phyloP scores from a whole-genome alignment of 1,140 invertebrate genomes.

The Hyles euphorbiae region DNA sequence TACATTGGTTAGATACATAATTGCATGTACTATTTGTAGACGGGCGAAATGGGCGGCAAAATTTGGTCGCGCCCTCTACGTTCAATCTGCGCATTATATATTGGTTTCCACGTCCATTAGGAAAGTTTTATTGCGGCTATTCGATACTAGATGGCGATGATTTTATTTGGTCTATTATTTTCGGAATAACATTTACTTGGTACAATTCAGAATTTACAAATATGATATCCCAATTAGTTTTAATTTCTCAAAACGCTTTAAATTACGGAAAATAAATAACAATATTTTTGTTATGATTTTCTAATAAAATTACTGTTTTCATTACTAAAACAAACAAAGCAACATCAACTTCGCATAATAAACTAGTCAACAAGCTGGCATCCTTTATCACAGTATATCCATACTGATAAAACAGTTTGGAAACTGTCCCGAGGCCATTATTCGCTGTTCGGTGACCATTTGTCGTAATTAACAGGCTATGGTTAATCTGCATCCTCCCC shows the following conservation, averaged over 20 bases:
- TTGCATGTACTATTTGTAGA: no score
- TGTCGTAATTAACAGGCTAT: conserved; percentile 64
- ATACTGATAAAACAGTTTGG: conserved; percentile 13
- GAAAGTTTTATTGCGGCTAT: conserved; percentile 20
- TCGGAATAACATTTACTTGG: no score
- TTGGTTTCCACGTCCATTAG: neutral
- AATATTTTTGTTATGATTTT: no score
- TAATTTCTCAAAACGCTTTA: no score
- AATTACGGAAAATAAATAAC: no score
- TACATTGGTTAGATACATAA: no score
- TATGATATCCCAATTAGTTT: no score
- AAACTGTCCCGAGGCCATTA: conserved; percentile 25
- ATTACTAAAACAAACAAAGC: no score
- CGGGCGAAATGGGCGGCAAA: no score
- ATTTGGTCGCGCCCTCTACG: conserved; percentile 16
- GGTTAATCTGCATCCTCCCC: conserved; percentile 42
- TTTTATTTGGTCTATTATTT: conserved; percentile 7
- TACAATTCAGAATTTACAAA: no score
- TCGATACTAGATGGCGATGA: conserved; percentile 26
- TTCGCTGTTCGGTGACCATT: conserved; percentile 47
- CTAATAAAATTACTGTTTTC: no score
- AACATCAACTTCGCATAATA: no score
- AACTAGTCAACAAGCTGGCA: neutral
- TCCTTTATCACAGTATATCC: neutral
- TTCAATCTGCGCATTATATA: neutral